Evolutionary conservation across 2,797 vertebrate genomes (phyloP), one percentile per base, ranked within the genome.

Genomic region (Tinamus major): DNA sequence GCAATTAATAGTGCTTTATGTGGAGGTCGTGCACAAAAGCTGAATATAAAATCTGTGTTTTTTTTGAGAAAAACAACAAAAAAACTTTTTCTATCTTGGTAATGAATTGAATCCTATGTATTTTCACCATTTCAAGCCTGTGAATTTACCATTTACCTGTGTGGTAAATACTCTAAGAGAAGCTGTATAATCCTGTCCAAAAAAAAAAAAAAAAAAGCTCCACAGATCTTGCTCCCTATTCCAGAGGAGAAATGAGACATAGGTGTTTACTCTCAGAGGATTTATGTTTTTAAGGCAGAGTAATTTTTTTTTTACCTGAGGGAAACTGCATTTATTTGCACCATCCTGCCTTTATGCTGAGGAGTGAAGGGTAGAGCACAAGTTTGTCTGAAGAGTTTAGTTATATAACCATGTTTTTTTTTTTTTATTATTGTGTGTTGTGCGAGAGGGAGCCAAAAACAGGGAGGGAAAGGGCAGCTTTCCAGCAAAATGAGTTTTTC

Each of bases 1-100:
- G 85, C 79, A 88, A 82, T 93, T 96, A 92, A 93, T 94, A 92
- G 86, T 84, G 41, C 76, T 48, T 85, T 94, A 71, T 90, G 76
- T 91, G 69, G 80, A 96, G 89, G 83, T 94, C 83, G 87, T 37
- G 18, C 90, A 67, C 87, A 69, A 94, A 95, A 95, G 87, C 10
- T 1, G 64, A 92, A 80, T 90, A 79, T 71, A 79, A 95, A 89
- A 64, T 62, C 29, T 65, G 1, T 80, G 15, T 7, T 37, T 70
- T n/a, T 74, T 35, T 21, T 1, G 46, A 48, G 0, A 51, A 56
- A 63, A 77, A 64, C 51, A 1, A 46, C 27, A 74, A 59, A 55
- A 56, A 1, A 37, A 31, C 39, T 69, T 68, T 63, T 31, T 58
- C 56, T 61, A 35, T 56, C n/a, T 42, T 29, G 39, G 31, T 83